Base-by-base conservation (phyloP, 1,140 invertebrate species). In the Chlorops oryzae region DNA sequence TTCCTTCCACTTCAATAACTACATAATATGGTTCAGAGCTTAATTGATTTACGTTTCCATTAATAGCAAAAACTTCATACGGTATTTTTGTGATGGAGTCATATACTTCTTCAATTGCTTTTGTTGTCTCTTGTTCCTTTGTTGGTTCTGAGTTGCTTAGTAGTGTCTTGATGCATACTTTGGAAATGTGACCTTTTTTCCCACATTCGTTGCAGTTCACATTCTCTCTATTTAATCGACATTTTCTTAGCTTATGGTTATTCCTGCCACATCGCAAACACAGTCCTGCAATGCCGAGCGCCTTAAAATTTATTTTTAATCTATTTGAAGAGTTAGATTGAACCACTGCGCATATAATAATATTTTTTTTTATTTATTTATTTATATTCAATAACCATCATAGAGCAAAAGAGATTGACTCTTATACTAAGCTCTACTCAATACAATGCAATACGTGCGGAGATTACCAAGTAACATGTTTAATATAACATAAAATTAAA, bases 261-360 rank as follows among this genome's bases (percentile, higher is more conserved):
- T 17, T 21, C 15, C 47, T n/a, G 13, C 47, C 47, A 40, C 47
- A 49, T 42, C 47, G 21, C 17, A 49, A 22, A 28, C 47, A 49
- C 23, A 48, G 28, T 27, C 37, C 46, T 40, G 38, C 37, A 25
- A 48, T 38, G 10, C 35, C 46, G 25, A 49, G 22, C 15, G 28
- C 7, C 12, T 32, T 27, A 22, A 41, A 49, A 28, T 48, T 41
- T 9, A 49, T 17, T 47, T 18, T 45, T 34, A n/a, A n/a, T n/a
- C n/a, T n/a, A n/a, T n/a, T n/a, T n/a, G n/a, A n/a, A n/a, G n/a
- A n/a, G n/a, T n/a, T n/a, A n/a, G n/a, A n/a, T n/a, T n/a, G n/a
- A n/a, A n/a, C n/a, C n/a, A n/a, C n/a, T n/a, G n/a, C n/a, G n/a
- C n/a, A n/a, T n/a, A n/a, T n/a, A n/a, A n/a, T n/a, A n/a, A n/a